These are phyloP conservation scores for Hippoglossus hippoglossus DNA, from an alignment of 2,797 vertebrate species.

Conservation along the genomic window DNA sequence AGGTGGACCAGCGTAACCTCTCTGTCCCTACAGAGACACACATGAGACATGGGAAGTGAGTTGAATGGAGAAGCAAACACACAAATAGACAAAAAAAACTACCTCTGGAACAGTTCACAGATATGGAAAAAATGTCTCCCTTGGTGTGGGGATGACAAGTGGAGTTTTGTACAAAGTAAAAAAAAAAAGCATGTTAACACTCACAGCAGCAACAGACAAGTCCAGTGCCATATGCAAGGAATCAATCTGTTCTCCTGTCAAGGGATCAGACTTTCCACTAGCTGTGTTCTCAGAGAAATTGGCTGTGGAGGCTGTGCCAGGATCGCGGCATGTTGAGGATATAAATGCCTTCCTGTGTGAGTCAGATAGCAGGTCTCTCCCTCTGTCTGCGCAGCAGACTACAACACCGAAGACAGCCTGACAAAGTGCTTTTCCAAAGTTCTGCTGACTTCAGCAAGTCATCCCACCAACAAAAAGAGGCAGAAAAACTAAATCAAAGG, in stretches of 20 bases:
- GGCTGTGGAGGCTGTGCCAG: constrained; percentile 49
- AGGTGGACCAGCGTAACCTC: constrained; percentile 92
- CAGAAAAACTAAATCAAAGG: constrained; percentile 64
- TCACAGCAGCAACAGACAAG: constrained; percentile 40
- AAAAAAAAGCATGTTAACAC: constrained; percentile 36
- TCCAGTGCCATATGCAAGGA: constrained; percentile 60
- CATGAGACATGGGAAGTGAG: constrained; percentile 34
- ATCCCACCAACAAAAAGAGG: constrained; percentile 48
- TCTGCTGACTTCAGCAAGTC: constrained; percentile 70
- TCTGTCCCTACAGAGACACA: constrained; percentile 84
- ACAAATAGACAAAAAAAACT: constrained; percentile 14
- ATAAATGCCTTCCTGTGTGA: constrained; percentile 81
- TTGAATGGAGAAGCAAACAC: constrained; percentile 22
- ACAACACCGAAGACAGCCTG: constrained; percentile 48
- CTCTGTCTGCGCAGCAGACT: constrained; percentile 45
- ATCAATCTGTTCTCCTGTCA: constrained; percentile 67
- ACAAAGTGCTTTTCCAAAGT: constrained; percentile 49
- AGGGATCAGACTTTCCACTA: constrained; percentile 75
- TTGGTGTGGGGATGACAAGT: constrained; percentile 26
- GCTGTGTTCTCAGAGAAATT: constrained; percentile 46
- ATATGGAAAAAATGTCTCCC: constrained; percentile 17
- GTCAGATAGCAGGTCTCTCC: constrained; percentile 69
- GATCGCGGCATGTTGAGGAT: constrained; percentile 72
- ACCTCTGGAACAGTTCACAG: constrained; percentile 11
- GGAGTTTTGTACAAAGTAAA: constrained; percentile 45